phyloP scores from a whole-genome alignment of 2,888 invertebrate genomes.

The Tetrapedia diversipes region DNA sequence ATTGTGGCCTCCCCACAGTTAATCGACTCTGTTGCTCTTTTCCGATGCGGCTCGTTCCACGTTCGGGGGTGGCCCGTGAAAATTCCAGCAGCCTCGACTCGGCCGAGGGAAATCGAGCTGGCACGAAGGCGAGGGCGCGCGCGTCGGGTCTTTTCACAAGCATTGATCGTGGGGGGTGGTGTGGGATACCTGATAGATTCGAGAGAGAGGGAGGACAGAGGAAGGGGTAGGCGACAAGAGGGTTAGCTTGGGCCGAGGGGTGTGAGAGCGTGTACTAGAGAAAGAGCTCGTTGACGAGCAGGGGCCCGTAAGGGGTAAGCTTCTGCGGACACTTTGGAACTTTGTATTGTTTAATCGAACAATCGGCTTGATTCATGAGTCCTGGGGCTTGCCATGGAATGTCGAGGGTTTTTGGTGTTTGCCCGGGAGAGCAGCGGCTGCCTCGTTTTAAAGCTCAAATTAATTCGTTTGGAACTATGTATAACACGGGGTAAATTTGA shows the following conservation, averaged over 20 bases:
- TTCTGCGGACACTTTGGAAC: constrained; percentile 42
- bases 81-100: constrained; percentile 32
- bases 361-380: constrained; percentile 37
- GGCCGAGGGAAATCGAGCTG: constrained; percentile 51
- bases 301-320: constrained; percentile 59
- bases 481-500: neutral
- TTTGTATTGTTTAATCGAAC: constrained; percentile 50
- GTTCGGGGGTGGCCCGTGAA: neutral
- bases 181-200: constrained; percentile 70
- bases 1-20: no score
- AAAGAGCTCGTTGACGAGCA: constrained; percentile 60
- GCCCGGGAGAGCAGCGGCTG: no score
- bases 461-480: neutral
- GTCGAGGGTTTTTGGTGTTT: neutral
- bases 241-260: constrained; percentile 43
- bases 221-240: constrained; percentile 57
- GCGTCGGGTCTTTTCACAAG: constrained; percentile 78
- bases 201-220: constrained; percentile 60
- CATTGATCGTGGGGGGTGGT: constrained; percentile 81
- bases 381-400: neutral
- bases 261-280: constrained; percentile 51
- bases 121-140: constrained; percentile 76
- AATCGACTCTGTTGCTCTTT: no score
- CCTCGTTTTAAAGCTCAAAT: neutral
- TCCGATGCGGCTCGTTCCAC: no score